Percentiles rank a stretch among this genome's conserved stretches.
phyloP scores from a whole-genome alignment of 1,140 invertebrate genomes.

The Druon quercuslanigerum region DNA sequence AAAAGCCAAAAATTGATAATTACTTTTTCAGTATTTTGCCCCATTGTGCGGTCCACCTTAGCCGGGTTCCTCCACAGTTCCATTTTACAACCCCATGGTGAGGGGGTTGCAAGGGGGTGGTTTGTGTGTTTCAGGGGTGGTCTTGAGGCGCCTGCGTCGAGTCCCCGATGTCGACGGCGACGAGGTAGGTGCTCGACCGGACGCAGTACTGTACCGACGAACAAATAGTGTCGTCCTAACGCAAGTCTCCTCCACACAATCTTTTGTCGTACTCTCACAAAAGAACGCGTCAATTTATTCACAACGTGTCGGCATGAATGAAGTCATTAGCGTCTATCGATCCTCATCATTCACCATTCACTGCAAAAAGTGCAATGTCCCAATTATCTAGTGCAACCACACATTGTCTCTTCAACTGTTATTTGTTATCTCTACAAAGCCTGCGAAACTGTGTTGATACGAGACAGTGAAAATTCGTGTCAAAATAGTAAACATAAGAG shows the following conservation, averaged over 20 bases:
- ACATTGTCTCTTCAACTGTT: no score
- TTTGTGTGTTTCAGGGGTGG: conserved; percentile 58
- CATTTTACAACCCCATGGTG: conserved; percentile 1
- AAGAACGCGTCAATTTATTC: neutral
- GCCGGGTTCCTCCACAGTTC: conserved; percentile 1
- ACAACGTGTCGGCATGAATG: neutral
- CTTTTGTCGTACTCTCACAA: neutral
- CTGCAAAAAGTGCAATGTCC: no score
- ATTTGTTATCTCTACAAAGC: no score
- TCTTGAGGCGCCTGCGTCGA: conserved; percentile 69
- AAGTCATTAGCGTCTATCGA: no score
- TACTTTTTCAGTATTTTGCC: no score
- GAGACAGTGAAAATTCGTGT: no score
- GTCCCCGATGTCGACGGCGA: conserved; percentile 68
- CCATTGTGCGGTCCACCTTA: neutral
- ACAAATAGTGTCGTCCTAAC: conserved; percentile 51
- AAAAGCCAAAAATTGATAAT: no score
- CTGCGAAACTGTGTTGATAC: no score
- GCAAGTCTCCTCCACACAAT: conserved; percentile 20
- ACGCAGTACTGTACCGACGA: conserved; percentile 68
- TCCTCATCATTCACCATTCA: no score
- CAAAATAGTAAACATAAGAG: no score
- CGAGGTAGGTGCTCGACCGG: conserved; percentile 72
- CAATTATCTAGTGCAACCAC: no score
- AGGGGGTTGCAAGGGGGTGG: conserved; percentile 54